These are phyloP conservation scores for Ricordea florida DNA, from an alignment of 92 coral and sea anemone species.

Conservation along the genomic window DNA sequence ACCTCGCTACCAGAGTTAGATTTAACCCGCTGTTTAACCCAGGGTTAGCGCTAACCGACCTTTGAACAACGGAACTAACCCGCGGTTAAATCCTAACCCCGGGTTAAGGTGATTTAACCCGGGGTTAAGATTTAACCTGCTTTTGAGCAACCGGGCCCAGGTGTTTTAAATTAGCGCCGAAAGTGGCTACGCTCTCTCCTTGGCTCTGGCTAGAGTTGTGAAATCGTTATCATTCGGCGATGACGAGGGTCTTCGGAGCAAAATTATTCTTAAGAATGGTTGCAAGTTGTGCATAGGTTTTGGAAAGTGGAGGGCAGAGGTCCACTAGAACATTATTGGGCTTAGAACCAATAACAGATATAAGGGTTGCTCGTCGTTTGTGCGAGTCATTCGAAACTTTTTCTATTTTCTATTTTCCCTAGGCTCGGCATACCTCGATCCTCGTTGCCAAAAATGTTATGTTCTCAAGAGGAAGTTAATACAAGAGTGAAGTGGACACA, in stretches of 20 bases:
- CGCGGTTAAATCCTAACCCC: no score
- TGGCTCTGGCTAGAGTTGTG: not conserved
- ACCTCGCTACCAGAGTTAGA: no score
- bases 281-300: slow-evolving; percentile 28
- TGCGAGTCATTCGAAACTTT: slow-evolving; percentile 9
- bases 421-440: slow-evolving; percentile 17
- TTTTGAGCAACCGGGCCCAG: no score
- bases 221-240: slow-evolving; percentile 7
- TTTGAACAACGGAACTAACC: no score
- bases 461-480: not conserved
- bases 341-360: slow-evolving; percentile 49
- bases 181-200: not conserved
- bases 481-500: no score
- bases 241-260: slow-evolving; percentile 48
- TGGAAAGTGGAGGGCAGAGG: slow-evolving; percentile 51
- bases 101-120: no score
- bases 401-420: slow-evolving; percentile 57
- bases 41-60: no score
- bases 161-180: no score
- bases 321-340: slow-evolving; percentile 26
- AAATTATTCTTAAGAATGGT: slow-evolving; percentile 26
- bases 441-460: slow-evolving; percentile 47
- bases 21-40: no score
- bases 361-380: slow-evolving; percentile 42
- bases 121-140: no score